Base-by-base conservation (phyloP, 2,797 vertebrate genomes). In the Phataginus tetradactyla region DNA sequence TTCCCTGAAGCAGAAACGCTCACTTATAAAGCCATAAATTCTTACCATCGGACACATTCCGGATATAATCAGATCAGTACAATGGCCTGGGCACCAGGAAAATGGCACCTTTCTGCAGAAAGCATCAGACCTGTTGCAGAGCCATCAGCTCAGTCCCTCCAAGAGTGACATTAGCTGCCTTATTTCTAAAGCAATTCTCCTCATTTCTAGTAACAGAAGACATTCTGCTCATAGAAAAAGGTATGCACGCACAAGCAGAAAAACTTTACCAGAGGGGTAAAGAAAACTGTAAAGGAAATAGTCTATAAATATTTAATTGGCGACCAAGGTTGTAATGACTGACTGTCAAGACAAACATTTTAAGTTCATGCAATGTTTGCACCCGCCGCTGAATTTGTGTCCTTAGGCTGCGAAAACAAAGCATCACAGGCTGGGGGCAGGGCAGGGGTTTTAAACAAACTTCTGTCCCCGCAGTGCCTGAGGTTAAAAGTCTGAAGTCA, bases 31-130 rank as follows among this genome's bases (percentile, higher is more conserved):
- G 95, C 81, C 91, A 61, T 85, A 51, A 77, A 59, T 85, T 75
- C 49, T 71, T n/a, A n/a, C 84, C 94, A 66, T 11, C 53, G 51
- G 85, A 96, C n/a, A 37, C 55, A 64, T 92, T 81, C 92, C 45
- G 20, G 66, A 25, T 68, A 13, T 57, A 90, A n/a, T 79, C 34
- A 91, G 37, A 86, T 66, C 83, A 55, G 37, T 18, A 45, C 78
- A 5, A 55, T 57, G 39, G 59, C 34, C 32, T 34, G 71, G 87
- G 85, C 55, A 49, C 3, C 0, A n/a, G 13, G 55, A 78, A 78
- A 51, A 51, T 61, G 2, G 5, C 34, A 34, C 71, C 0, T 37
- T 21, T 68, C 94, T 93, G 45, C 78, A 42, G 14, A 53, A 45
- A 92, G 92, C 10, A 53, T 11, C 7, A 63, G 63, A 27, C 37